These are phyloP conservation scores for Rhea pennata DNA, from an alignment of 2,113 vertebrate genomes.

Conservation along the genomic window DNA sequence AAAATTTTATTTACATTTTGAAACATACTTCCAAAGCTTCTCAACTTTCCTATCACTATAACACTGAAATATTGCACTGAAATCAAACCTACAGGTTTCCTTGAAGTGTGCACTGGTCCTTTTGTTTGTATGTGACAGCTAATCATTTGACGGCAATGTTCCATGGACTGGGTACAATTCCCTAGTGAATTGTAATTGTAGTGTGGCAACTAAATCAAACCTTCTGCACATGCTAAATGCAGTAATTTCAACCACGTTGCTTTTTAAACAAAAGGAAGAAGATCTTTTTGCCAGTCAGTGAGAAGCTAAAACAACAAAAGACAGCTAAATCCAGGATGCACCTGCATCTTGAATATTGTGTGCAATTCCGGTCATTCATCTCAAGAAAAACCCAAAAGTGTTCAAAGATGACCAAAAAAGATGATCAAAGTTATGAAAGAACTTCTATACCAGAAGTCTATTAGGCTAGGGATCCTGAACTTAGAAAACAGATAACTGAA, in stretches of 20 bases:
- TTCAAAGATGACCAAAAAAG: background rate
- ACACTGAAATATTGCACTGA: background rate
- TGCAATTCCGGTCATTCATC: background rate
- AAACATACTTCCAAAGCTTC: background rate
- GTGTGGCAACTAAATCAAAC: background rate
- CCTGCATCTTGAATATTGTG: background rate
- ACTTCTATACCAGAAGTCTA: background rate
- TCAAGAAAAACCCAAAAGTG: background rate
- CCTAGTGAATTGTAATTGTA: background rate
- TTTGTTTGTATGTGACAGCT: background rate
- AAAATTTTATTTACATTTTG: background rate
- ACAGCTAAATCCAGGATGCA: background rate
- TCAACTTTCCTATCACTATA: background rate
- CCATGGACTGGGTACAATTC: background rate
- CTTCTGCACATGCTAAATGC: background rate
- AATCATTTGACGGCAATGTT: background rate
- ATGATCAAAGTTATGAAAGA: background rate
- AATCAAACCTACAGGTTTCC: background rate
- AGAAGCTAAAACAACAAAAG: background rate
- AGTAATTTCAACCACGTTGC: background rate
- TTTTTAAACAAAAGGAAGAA: background rate
- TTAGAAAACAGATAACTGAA: background rate
- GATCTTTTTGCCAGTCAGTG: background rate
- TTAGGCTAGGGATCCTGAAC: background rate
- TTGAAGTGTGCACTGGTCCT: background rate